A percentile compares a stretch with the other conserved stretches of the same genome.
phyloP scores from a whole-genome alignment of 2,797 vertebrate species.

The Gymnothorax reevesii region DNA sequence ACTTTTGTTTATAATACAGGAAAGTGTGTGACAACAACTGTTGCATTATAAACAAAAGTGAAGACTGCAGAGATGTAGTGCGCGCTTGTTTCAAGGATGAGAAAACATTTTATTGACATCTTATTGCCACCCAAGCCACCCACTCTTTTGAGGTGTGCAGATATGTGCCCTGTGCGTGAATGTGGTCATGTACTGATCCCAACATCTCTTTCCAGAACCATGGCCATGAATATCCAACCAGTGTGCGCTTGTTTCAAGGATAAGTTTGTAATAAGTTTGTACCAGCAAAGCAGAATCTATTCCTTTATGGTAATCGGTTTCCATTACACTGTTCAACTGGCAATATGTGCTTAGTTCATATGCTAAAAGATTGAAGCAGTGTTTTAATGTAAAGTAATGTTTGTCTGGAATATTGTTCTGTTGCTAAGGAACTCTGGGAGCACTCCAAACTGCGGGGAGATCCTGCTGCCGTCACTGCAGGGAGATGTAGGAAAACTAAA shows the following conservation, averaged over 20 bases:
- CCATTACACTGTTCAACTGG: too few species aligned
- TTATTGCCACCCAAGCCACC: background rate
- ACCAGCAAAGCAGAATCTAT: background rate
- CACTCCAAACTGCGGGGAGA: background rate
- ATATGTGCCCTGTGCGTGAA: too few species aligned
- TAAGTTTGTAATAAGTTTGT: too few species aligned
- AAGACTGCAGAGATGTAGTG: background rate
- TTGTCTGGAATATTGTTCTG: background rate
- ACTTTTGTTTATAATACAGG: background rate
- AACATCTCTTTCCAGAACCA: too few species aligned
- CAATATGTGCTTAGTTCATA: background rate
- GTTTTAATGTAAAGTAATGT: background rate
- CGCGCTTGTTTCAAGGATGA: background rate
- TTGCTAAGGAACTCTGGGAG: background rate
- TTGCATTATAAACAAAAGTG: background rate
- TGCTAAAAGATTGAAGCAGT: background rate
- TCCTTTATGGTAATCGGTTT: too few species aligned
- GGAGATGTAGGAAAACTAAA: background rate
- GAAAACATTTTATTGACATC: background rate
- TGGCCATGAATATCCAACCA: too few species aligned
- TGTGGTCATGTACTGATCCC: too few species aligned
- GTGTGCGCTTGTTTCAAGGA: too few species aligned
- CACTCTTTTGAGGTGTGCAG: too few species aligned
- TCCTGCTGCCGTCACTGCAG: background rate
- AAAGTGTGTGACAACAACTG: background rate